phyloP scores from a whole-genome alignment of 2,888 invertebrate genomes.

The Erebia aethiops region DNA sequence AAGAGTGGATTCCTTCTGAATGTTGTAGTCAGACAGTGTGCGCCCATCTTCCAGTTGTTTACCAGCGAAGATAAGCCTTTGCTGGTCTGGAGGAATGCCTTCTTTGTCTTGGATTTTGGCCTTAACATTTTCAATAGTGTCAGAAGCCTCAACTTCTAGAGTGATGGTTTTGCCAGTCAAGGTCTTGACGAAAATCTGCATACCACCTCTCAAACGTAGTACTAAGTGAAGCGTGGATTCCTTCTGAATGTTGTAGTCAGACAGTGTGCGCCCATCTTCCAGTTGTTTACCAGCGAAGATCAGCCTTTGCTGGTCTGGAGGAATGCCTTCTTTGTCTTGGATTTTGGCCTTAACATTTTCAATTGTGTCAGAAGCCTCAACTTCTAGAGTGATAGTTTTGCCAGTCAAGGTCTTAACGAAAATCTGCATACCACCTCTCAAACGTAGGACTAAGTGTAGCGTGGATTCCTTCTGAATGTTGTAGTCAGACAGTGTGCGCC shows the following conservation, averaged over 20 bases:
- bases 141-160: slow-evolving; percentile 1
- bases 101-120: slow-evolving; percentile 7
- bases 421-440: slow-evolving; percentile 9
- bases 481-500: slow-evolving; percentile 1
- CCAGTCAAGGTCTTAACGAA: slow-evolving; percentile 4
- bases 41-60: background rate
- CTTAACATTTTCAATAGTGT: background rate
- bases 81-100: too few species aligned
- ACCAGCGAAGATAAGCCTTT: slow-evolving; percentile 1
- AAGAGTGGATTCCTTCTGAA: background rate
- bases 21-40: background rate
- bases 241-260: slow-evolving; percentile 9
- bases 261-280: background rate
- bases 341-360: slow-evolving; percentile 4
- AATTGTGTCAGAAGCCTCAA: slow-evolving; percentile 2
- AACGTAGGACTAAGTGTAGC: background rate
- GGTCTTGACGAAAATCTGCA: slow-evolving; percentile 6
- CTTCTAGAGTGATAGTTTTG: slow-evolving; percentile 4
- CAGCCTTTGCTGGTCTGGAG: background rate
- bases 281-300: background rate
- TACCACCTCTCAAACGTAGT: background rate
- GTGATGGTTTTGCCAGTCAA: slow-evolving; percentile 1
- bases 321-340: slow-evolving; percentile 5
- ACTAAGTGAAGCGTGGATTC: slow-evolving; percentile 5
- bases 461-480: slow-evolving; percentile 10